Percentiles rank a stretch among this genome's conserved stretches.
These are phyloP conservation scores for Austrofundulus limnaeus DNA, from an alignment of 2,113 vertebrate genomes.

Conservation along the genomic window DNA sequence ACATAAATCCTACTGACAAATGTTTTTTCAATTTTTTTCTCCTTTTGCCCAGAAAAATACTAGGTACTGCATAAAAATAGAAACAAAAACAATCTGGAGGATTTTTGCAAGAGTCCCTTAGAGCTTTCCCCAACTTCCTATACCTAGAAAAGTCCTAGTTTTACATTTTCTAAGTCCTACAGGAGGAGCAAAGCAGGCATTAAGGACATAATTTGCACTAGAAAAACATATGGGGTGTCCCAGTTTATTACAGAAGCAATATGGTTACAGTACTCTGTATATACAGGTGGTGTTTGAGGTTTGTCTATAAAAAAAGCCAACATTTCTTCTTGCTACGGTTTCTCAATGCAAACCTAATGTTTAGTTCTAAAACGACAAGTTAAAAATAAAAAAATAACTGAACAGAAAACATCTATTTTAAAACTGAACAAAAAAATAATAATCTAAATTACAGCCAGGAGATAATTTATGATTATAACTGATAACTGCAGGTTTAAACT, in stretches of 20 bases:
- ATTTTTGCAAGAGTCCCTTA: slow-evolving; percentile 24
- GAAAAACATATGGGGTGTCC: slow-evolving; percentile 17
- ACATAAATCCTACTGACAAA: slow-evolving; percentile 3
- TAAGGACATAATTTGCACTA: slow-evolving; percentile 17
- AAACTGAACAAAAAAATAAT: too few species aligned
- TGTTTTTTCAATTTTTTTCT: neutral
- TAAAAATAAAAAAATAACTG: too few species aligned
- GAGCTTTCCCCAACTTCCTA: slow-evolving; percentile 1
- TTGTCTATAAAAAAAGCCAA: too few species aligned
- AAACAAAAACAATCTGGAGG: slow-evolving; percentile 7
- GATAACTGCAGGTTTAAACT: too few species aligned
- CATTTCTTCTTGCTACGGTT: too few species aligned
- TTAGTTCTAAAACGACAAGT: too few species aligned
- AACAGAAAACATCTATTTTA: too few species aligned
- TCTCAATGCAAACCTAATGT: too few species aligned
- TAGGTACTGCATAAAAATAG: slow-evolving; percentile 34
- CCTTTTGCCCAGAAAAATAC: slow-evolving; percentile 21
- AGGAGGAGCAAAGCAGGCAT: slow-evolving; percentile 39
- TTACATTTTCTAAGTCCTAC: slow-evolving; percentile 7
- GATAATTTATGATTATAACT: too few species aligned
- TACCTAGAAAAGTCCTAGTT: neutral
- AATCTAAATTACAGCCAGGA: too few species aligned
- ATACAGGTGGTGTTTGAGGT: too few species aligned
- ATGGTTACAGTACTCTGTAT: too few species aligned
- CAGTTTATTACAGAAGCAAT: slow-evolving; percentile 4